Percentiles rank a stretch among this genome's conserved stretches.
Evolutionary conservation across 1,140 invertebrate species (phyloP).

Genomic region (Euglossa dilemma): DNA sequence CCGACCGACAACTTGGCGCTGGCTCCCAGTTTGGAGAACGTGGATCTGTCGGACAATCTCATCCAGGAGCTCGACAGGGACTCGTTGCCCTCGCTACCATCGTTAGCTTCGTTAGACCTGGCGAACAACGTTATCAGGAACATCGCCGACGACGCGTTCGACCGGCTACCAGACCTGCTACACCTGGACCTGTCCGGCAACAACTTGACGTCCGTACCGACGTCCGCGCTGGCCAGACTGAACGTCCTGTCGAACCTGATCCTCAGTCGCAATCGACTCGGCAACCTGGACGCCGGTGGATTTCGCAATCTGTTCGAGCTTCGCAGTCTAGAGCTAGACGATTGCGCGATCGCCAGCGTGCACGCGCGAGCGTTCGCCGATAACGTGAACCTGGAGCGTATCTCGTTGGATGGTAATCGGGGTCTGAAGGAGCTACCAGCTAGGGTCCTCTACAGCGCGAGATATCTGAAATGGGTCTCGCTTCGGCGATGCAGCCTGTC

Average conservation of each 20-base stretch:
- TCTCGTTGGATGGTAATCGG: constrained; percentile 90
- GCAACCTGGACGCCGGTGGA: constrained; percentile 86
- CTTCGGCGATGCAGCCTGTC: constrained; percentile 88
- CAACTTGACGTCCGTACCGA: constrained; percentile 90
- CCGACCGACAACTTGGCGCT: constrained; percentile 87
- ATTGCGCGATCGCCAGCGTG: constrained; percentile 86
- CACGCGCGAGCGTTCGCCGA: constrained; percentile 91
- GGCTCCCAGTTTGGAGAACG: constrained; percentile 85
- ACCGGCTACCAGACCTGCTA: constrained; percentile 86
- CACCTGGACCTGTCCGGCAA: constrained; percentile 91
- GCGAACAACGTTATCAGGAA: constrained; percentile 88
- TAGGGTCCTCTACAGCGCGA: constrained; percentile 89
- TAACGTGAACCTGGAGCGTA: constrained; percentile 90
- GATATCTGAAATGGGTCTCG: constrained; percentile 87
- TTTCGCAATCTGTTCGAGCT: constrained; percentile 92
- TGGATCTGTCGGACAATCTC: constrained; percentile 89
- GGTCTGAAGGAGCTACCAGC: constrained; percentile 87
- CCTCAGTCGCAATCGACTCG: constrained; percentile 90
- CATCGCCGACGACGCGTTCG: constrained; percentile 87
- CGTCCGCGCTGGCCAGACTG: constrained; percentile 88
- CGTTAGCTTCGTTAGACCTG: constrained; percentile 86
- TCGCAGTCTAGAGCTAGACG: constrained; percentile 88
- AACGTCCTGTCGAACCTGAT: constrained; percentile 88
- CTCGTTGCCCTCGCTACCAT: constrained; percentile 87
- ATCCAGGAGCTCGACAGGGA: constrained; percentile 86